phyloP scores from a whole-genome alignment of 2,888 invertebrate genomes.

The Xylota sylvarum region DNA sequence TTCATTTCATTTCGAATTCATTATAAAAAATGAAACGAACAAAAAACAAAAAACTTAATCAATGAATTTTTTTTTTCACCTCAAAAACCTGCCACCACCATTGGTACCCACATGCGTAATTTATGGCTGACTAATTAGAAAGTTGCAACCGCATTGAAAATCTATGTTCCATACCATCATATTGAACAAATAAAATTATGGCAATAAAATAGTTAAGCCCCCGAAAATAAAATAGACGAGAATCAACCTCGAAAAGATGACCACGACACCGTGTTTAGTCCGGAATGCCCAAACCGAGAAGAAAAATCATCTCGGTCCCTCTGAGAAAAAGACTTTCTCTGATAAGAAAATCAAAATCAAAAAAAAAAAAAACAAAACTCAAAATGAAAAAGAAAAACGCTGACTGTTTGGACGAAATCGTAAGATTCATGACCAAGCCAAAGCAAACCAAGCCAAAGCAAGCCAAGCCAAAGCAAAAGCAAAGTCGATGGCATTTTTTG shows the following conservation, averaged over 20 bases:
- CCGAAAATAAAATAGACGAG: neutral
- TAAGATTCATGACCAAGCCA: constrained; percentile 41
- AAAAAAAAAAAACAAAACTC: constrained; percentile 42
- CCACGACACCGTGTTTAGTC: constrained; percentile 22
- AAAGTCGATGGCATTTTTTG: constrained; percentile 69
- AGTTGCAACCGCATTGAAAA: constrained; percentile 56
- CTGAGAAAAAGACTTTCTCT: constrained; percentile 65
- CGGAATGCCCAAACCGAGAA: constrained; percentile 14
- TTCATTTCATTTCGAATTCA: constrained; percentile 68
- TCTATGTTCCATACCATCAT: constrained; percentile 39
- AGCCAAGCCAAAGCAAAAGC: neutral
- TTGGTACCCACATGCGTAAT: constrained; percentile 5
- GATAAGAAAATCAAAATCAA: constrained; percentile 52
- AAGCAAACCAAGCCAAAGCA: neutral
- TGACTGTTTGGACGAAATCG: constrained; percentile 11
- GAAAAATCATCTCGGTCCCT: constrained; percentile 8
- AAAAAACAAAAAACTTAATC: constrained; percentile 59
- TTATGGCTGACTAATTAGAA: constrained; percentile 71
- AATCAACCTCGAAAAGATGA: constrained; percentile 4
- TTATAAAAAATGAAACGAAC: constrained; percentile 38
- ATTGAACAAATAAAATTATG: constrained; percentile 42
- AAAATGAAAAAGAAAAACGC: constrained; percentile 42
- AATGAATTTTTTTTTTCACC: constrained; percentile 68
- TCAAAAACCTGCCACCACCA: constrained; percentile 13
- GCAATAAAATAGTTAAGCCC: constrained; percentile 32